Evolutionary conservation across 2,113 vertebrate species (phyloP).

Genomic region (Campylomormyrus tamandua): DNA sequence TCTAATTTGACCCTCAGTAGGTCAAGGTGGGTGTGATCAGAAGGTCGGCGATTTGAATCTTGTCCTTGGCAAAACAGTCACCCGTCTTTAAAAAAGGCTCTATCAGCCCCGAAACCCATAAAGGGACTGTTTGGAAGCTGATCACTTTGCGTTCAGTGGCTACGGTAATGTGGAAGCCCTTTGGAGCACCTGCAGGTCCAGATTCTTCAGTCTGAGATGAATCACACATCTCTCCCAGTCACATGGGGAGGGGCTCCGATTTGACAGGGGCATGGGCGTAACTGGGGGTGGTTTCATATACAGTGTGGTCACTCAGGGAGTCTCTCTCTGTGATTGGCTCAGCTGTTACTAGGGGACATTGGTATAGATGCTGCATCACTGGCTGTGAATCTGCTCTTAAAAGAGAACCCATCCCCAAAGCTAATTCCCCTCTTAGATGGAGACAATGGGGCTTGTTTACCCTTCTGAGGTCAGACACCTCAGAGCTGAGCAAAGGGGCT

Average conservation of each 20-base stretch:
- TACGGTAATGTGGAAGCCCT: not conserved
- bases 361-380: not conserved
- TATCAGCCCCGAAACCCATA: not conserved
- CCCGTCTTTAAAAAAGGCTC: no score
- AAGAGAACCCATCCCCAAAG: not conserved
- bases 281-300: not conserved
- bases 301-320: not conserved
- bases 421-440: not conserved
- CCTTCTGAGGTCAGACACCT: not conserved
- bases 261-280: not conserved
- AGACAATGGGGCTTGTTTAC: not conserved
- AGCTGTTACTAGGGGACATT: conserved; percentile 4
- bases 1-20: no score
- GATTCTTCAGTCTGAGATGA: not conserved
- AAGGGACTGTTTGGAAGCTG: not conserved
- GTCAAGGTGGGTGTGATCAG: no score
- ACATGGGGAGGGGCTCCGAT: not conserved
- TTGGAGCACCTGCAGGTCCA: not conserved
- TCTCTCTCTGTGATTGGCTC: not conserved
- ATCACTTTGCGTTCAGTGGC: not conserved
- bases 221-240: not conserved
- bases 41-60: no score
- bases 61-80: no score
- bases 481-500: not conserved
- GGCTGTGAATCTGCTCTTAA: not conserved